Evolutionary conservation across 2,113 vertebrate species (phyloP).

Genomic region (Acanthochromis polyacanthus): DNA sequence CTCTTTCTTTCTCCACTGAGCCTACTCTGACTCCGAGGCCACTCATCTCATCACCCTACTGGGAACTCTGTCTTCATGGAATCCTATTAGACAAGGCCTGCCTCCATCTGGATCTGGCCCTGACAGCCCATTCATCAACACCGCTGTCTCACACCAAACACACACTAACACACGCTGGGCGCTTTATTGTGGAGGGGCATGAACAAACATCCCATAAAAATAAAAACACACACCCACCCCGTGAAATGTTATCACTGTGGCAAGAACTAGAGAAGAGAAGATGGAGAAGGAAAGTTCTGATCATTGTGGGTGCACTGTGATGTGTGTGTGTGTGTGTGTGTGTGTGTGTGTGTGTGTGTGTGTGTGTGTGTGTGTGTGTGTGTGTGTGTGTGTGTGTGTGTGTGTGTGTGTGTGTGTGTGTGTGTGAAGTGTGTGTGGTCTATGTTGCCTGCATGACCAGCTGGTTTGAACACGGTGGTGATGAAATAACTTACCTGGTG

Average conservation of each 20-base stretch:
- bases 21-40: constrained; percentile 1
- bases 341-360: background rate
- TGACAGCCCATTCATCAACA: constrained; percentile 75
- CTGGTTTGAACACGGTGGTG: constrained; percentile 42
- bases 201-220: constrained; percentile 53
- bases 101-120: constrained; percentile 48
- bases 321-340: no score
- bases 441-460: constrained; percentile 4
- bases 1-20: background rate
- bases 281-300: constrained; percentile 17
- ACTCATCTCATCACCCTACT: constrained; percentile 30
- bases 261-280: background rate
- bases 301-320: background rate
- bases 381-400: background rate
- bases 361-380: background rate
- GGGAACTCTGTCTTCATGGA: constrained; percentile 55
- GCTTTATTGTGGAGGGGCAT: constrained; percentile 26
- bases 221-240: constrained; percentile 26
- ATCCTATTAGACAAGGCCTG: constrained; percentile 59
- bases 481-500: constrained; percentile 69
- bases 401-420: background rate
- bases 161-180: constrained; percentile 21
- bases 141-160: constrained; percentile 33
- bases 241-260: constrained; percentile 18
- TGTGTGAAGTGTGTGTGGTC: background rate